A percentile compares a stretch with the other conserved stretches of the same genome.
Conservation (phyloP, 2,113 vertebrate species). For the Lagopus leucura region DNA sequence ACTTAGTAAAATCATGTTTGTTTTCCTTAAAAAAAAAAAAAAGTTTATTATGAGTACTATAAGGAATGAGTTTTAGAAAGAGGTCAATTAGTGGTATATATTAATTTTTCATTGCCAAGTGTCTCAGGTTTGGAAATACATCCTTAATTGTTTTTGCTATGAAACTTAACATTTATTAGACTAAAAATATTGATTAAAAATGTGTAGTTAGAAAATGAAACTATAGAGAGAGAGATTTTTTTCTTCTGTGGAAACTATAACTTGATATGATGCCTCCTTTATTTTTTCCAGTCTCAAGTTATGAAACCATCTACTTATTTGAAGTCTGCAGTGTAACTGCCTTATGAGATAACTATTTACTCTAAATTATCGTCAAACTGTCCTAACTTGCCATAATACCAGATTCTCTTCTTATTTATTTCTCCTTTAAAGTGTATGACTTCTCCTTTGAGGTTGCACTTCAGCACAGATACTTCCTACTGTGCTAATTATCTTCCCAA, state of each 20-base stretch:
- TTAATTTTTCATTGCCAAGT: not conserved
- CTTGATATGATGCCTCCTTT: not conserved
- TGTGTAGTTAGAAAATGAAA: not conserved
- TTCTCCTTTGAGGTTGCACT: conserved; percentile 26
- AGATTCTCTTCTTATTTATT: conserved; percentile 29
- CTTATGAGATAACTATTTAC: not conserved
- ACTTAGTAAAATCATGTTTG: too few relatives aligned
- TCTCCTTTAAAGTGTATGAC: not conserved
- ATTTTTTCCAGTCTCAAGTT: not conserved
- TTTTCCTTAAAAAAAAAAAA: not conserved
- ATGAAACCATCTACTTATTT: not conserved
- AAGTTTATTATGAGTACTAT: not conserved
- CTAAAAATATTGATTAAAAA: not conserved
- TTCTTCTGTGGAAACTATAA: not conserved
- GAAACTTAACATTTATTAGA: not conserved
- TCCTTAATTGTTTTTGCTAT: not conserved
- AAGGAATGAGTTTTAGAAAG: not conserved
- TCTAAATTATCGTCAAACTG: not conserved
- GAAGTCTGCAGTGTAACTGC: not conserved
- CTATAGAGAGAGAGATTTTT: not conserved
- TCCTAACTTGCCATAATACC: conserved; percentile 6
- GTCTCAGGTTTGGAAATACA: not conserved
- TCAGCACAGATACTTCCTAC: conserved; percentile 29
- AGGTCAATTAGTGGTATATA: not conserved
- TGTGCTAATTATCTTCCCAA: conserved; percentile 49